Percentiles rank a stretch among this genome's conserved stretches.
Conservation (phyloP, 2,113 vertebrate genomes). For the Orthonyx spaldingii region DNA sequence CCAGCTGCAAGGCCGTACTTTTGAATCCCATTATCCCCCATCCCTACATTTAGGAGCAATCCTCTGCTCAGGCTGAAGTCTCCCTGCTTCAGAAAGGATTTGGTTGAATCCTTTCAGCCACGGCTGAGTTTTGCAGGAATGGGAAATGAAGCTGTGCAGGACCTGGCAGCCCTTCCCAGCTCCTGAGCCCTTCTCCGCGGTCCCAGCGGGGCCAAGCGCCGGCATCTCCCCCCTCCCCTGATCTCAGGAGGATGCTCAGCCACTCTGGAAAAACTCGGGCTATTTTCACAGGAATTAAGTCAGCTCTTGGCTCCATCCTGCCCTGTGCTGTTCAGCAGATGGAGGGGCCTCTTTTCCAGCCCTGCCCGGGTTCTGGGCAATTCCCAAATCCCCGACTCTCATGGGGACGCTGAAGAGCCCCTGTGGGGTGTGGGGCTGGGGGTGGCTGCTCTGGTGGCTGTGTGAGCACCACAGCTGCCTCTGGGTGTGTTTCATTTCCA, state of each 20-base stretch:
- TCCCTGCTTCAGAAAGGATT: not conserved
- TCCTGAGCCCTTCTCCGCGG: fast-evolving
- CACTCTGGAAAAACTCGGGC: not conserved
- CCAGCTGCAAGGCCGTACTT: not conserved
- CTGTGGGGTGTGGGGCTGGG: not conserved
- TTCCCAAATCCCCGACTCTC: not conserved
- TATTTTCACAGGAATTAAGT: conserved; percentile 6
- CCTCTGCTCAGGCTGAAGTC: not conserved
- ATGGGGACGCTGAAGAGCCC: not conserved
- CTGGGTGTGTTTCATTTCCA: not conserved
- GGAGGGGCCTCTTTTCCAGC: not conserved
- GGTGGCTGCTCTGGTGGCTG: not conserved
- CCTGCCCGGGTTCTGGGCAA: not conserved
- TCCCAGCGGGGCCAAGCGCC: not conserved
- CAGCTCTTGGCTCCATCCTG: conserved; percentile 23
- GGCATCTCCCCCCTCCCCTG: not conserved
- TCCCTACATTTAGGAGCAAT: not conserved
- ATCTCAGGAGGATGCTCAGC: not conserved
- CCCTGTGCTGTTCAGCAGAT: conserved; percentile 38
- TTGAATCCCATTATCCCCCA: not conserved
- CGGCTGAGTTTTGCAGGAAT: not conserved
- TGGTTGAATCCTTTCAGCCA: not conserved
- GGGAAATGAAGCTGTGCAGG: not conserved
- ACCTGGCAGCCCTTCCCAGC: not conserved
- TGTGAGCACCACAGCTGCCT: not conserved